phyloP scores from a whole-genome alignment of 2,113 vertebrate genomes.

The Eptesicus fuscus region DNA sequence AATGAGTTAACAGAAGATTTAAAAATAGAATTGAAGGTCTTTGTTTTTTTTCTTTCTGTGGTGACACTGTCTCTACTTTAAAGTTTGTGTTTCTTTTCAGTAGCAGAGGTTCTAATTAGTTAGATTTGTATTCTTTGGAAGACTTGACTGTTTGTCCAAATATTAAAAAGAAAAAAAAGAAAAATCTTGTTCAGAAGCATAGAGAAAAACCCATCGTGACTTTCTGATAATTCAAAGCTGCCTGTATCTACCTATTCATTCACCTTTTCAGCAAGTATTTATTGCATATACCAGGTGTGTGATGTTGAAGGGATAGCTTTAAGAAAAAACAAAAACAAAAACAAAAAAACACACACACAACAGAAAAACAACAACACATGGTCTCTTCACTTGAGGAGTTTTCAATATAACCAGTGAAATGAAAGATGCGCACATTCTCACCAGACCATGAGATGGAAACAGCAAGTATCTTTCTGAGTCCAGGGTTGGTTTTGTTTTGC shows the following conservation, averaged over 20 bases:
- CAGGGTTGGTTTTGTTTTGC: neutral
- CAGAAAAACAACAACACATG: neutral
- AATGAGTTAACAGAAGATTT: slow-evolving; percentile 8
- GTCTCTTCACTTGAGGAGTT: slow-evolving; percentile 8
- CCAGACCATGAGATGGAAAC: slow-evolving; percentile 6
- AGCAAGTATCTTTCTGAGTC: slow-evolving; percentile 33
- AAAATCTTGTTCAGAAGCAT: neutral
- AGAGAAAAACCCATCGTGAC: neutral
- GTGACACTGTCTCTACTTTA: neutral
- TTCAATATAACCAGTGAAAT: slow-evolving; percentile 19
- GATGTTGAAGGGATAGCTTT: neutral
- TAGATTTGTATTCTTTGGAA: slow-evolving; percentile 16
- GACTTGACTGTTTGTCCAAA: neutral
- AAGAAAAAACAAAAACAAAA: slow-evolving; percentile 12
- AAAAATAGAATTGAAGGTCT: neutral
- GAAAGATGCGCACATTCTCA: slow-evolving; percentile 13
- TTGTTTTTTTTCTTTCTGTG: neutral
- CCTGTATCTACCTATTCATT: neutral
- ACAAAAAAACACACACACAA: neutral
- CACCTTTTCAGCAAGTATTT: neutral
- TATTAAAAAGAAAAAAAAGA: neutral
- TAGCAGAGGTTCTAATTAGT: neutral
- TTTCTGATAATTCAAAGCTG: neutral
- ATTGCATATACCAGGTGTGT: neutral
- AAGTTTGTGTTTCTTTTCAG: neutral